phyloP scores from a whole-genome alignment of 2,113 vertebrate genomes.

The Mustela nigripes region DNA sequence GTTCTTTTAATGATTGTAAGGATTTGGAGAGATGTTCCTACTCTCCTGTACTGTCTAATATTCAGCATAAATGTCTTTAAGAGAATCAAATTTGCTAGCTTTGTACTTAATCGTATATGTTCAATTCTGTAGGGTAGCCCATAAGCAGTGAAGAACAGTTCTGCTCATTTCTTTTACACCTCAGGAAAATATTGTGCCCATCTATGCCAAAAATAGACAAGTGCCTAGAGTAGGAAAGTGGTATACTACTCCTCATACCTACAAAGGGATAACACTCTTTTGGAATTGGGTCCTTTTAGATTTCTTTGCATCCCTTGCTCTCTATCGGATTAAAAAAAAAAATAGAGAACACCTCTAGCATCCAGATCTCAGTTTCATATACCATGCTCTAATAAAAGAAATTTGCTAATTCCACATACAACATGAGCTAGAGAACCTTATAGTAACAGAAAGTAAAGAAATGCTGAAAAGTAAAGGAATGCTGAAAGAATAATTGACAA shows the following conservation, averaged over 20 bases:
- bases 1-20: too few relatives aligned
- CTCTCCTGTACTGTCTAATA: too few relatives aligned
- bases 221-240: not conserved
- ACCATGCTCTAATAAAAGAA: not conserved
- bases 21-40: not conserved
- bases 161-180: not conserved
- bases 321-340: not conserved
- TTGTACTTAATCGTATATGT: not conserved
- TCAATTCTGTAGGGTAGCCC: rapidly evolving
- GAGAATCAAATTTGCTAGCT: not conserved
- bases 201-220: not conserved
- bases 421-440: not conserved
- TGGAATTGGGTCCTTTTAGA: not conserved
- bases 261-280: not conserved
- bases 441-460: not conserved
- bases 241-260: not conserved
- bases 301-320: not conserved
- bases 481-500: not conserved
- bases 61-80: not conserved
- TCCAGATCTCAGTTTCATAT: not conserved
- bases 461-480: not conserved
- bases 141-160: not conserved
- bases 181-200: not conserved
- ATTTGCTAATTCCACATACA: not conserved
- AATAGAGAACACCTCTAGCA: not conserved